Base-by-base conservation (phyloP, 2,113 vertebrate species). In the Charadrius vociferus region DNA sequence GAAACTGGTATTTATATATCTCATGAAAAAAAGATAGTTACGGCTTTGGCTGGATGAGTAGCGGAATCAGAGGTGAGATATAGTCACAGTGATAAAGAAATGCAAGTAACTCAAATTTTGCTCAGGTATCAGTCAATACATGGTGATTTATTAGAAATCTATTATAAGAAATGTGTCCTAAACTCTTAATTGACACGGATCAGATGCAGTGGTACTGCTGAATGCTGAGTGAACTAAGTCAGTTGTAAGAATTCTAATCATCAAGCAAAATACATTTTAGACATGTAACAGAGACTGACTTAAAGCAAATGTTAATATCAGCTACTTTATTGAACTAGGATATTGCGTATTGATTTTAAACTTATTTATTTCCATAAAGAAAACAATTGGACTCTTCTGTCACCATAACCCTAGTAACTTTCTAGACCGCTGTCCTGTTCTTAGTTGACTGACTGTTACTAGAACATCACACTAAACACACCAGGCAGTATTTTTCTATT, bases 291-390 rank as follows among this genome's bases (percentile, higher is more conserved):
- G 49, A 86, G 47, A 79, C 11, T 59, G 39, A 43, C 18, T 43
- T 39, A 62, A 65, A 66, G 16, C 6, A 85, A 90, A 75, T 45
- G 9, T 36, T 88, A 47, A 92, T 91, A n/a, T 71, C 21, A 88
- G 18, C 41, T 91, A 14, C 52, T 86, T 91, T 71, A 90, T 85
- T 70, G 62, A 71, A 86, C 27, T 79, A 68, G 15, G 59, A 36
- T 34, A 88, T 49, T 55, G 9, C 37, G 77, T 17, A 30, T 10
- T 72, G 30, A 49, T 83, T 94, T 81, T 43, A 95, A 85, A 47
- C 36, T 11, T 88, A 53, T 87, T 96, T 96, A 29, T 90, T 81
- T 92, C 56, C 62, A 53, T 81, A 81, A 96, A 90, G n/a, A 89
- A 90, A 94, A 32, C 12, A 86, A 43, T 4, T 68, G 50, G 14